Percentiles rank a stretch among this genome's conserved stretches.
phyloP scores from a whole-genome alignment of 92 coral and sea anemone genomes.

The Nematostella vectensis region DNA sequence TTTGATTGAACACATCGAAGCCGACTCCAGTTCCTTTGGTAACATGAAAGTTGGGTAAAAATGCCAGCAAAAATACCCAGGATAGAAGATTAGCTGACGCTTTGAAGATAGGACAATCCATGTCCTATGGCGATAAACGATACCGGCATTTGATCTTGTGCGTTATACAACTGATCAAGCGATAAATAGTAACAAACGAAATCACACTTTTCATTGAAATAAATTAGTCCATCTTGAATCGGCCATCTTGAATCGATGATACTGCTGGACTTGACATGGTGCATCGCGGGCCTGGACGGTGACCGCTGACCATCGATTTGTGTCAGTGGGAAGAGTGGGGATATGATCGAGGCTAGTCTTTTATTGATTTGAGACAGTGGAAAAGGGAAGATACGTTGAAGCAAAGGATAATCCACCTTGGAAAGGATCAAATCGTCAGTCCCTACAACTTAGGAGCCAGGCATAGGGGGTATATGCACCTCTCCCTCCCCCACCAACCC shows the following conservation, averaged over 20 bases:
- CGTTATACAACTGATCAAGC: not conserved
- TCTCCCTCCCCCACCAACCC: too few species aligned
- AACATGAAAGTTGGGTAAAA: constrained; percentile 19
- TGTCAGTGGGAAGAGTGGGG: too few species aligned
- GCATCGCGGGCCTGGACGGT: not conserved
- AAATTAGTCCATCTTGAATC: too few species aligned
- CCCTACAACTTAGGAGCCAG: too few species aligned
- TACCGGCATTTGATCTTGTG: not conserved
- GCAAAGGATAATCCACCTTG: too few species aligned
- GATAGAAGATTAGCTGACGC: constrained; percentile 5
- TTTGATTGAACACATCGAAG: constrained; percentile 34
- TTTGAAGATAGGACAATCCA: constrained; percentile 20
- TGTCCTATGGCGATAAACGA: constrained; percentile 3
- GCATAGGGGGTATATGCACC: too few species aligned
- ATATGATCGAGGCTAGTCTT: too few species aligned
- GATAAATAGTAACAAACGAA: too few species aligned
- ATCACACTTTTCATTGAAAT: too few species aligned
- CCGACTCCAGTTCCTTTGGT: constrained; percentile 61
- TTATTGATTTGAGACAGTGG: too few species aligned
- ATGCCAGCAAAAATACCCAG: constrained; percentile 21
- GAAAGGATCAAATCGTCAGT: too few species aligned
- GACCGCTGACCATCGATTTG: not conserved
- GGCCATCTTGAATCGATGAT: not conserved
- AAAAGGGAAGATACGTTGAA: too few species aligned
- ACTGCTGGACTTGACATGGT: not conserved